Conservation (phyloP, 2,113 vertebrate genomes). For the Callopanchax toddi region DNA sequence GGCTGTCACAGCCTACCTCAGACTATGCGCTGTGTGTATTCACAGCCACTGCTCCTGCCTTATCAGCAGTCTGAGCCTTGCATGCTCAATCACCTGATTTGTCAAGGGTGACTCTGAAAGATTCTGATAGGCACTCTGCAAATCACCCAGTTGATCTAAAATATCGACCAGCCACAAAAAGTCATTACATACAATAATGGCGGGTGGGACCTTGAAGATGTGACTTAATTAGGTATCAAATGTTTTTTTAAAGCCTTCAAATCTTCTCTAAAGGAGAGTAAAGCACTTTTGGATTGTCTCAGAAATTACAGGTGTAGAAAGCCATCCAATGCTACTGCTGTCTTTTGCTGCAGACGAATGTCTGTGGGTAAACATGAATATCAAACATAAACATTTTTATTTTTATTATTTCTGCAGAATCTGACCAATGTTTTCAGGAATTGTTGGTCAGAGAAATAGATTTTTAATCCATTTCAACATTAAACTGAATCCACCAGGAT, state of each 20-base stretch:
- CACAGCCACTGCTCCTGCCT: constrained; percentile 66
- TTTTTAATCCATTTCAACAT: too few species aligned
- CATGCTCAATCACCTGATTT: constrained; percentile 81
- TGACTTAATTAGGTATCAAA: constrained; percentile 85
- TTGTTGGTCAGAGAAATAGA: too few species aligned
- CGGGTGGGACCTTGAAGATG: constrained; percentile 80
- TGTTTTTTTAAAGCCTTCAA: constrained; percentile 73
- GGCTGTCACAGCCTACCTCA: constrained; percentile 38
- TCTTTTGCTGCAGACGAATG: constrained; percentile 14
- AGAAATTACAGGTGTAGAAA: constrained; percentile 57
- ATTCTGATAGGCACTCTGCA: constrained; percentile 82
- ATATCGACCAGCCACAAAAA: constrained; percentile 83
- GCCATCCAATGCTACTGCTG: constrained; percentile 2
- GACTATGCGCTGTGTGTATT: constrained; percentile 61
- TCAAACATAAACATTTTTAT: constrained; percentile 7
- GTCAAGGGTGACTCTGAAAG: constrained; percentile 81
- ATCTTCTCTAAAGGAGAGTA: constrained; percentile 56
- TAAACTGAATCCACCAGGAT: too few species aligned
- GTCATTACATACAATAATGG: constrained; percentile 85
- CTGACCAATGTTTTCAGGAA: too few species aligned
- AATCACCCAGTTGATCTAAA: constrained; percentile 87
- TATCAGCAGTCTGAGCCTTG: constrained; percentile 81
- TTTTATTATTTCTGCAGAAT: too few species aligned
- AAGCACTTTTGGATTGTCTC: constrained; percentile 42
- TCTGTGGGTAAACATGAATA: constrained; percentile 6